Percentiles rank a stretch among this genome's conserved stretches.
Conservation (phyloP, 2,797 vertebrate species). For the Dromococcyx pavoninus region DNA sequence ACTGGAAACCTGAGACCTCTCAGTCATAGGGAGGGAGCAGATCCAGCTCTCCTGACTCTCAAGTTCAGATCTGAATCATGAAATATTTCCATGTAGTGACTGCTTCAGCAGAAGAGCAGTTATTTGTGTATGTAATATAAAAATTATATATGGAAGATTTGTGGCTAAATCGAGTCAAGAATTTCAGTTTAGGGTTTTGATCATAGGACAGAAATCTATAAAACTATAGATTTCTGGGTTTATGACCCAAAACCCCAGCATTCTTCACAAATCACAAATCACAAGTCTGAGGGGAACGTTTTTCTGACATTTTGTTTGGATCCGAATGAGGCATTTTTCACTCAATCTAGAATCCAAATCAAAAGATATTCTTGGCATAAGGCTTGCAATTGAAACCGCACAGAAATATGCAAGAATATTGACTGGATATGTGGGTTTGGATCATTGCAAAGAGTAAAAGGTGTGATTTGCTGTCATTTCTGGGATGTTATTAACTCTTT, state of each 20-base stretch:
- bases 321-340: conserved; percentile 30
- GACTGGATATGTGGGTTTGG: conserved; percentile 53
- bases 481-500: neutral
- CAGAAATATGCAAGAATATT: conserved; percentile 12
- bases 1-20: neutral
- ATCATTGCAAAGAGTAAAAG: conserved; percentile 44
- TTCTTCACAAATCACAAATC: conserved; percentile 52
- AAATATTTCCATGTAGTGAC: neutral
- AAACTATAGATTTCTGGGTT: conserved; percentile 6
- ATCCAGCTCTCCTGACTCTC: neutral
- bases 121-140: conserved; percentile 8
- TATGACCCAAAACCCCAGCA: conserved; percentile 22
- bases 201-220: neutral
- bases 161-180: neutral
- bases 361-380: conserved; percentile 42
- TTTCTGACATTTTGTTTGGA: conserved; percentile 54
- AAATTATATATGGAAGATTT: conserved; percentile 14
- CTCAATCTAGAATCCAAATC: conserved; percentile 48
- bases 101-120: neutral
- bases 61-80: neutral
- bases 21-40: neutral
- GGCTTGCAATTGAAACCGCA: conserved; percentile 10
- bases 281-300: neutral
- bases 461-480: conserved; percentile 27
- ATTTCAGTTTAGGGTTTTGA: conserved; percentile 27